Percentiles rank a stretch among this genome's conserved stretches.
Evolutionary conservation across 2,888 invertebrate genomes (phyloP).

Genomic region (Sphecodes monilicornis): DNA sequence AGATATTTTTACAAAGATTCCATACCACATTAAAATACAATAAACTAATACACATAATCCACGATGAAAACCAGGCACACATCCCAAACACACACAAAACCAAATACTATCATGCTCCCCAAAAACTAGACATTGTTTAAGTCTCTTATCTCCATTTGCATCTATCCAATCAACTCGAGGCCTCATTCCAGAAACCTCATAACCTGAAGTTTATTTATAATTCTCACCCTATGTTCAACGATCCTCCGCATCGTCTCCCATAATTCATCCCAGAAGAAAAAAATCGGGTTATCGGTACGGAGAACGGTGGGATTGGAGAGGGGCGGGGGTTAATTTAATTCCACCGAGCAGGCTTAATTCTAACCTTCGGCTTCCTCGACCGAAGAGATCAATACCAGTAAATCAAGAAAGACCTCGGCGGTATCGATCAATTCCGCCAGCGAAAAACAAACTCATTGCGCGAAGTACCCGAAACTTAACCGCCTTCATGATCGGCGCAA

Average conservation of each 20-base stretch:
- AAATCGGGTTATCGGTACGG: not conserved
- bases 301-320: too few relatives aligned
- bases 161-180: constrained; percentile 2
- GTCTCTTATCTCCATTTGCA: not conserved
- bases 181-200: not conserved
- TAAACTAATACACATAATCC: not conserved
- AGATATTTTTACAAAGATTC: too few relatives aligned
- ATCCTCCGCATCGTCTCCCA: not conserved
- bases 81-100: not conserved
- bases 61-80: not conserved
- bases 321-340: not conserved
- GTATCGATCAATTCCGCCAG: not conserved
- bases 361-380: not conserved
- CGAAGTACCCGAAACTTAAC: not conserved
- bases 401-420: not conserved
- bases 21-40: too few relatives aligned
- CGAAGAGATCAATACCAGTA: not conserved
- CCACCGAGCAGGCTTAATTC: not conserved
- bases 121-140: not conserved
- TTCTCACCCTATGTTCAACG: not conserved
- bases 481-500: constrained; percentile 17
- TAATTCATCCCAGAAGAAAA: not conserved
- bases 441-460: constrained; percentile 47
- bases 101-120: not conserved
- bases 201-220: constrained; percentile 11